These are phyloP conservation scores for Aplysina aerophoba DNA, from an alignment of 37 sponge, comb jelly and placozoan species.

Conservation along the genomic window DNA sequence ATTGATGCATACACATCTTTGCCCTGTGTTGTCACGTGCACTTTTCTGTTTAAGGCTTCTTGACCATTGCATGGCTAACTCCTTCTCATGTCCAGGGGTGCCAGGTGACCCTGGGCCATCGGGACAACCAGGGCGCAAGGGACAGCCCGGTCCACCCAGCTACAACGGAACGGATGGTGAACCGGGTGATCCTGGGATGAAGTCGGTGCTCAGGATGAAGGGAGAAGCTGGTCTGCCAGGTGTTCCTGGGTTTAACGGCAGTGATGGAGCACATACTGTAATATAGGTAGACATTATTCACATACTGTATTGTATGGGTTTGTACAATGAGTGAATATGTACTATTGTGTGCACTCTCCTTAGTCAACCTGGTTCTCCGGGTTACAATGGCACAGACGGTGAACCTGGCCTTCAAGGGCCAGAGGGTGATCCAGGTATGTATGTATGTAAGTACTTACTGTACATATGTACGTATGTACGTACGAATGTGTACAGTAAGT, in stretches of 20 bases:
- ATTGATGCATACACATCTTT: too few relatives aligned
- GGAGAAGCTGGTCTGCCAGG: constrained; percentile 31
- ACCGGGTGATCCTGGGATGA: neutral
- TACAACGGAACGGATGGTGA: constrained; percentile 7
- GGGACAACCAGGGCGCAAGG: constrained; percentile 32
- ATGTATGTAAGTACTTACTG: too few relatives aligned
- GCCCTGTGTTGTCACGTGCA: too few relatives aligned
- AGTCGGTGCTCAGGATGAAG: neutral
- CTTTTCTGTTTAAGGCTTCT: too few relatives aligned
- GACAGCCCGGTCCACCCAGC: neutral
- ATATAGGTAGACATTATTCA: too few relatives aligned
- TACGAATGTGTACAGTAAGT: too few relatives aligned
- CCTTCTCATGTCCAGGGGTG: neutral
- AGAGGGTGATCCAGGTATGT: neutral
- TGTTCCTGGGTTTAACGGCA: neutral
- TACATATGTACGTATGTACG: too few relatives aligned
- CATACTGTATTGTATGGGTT: too few relatives aligned
- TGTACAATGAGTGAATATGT: too few relatives aligned
- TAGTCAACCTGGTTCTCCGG: constrained; percentile 19
- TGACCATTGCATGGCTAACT: too few relatives aligned
- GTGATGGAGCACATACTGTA: neutral
- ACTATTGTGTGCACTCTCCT: too few relatives aligned
- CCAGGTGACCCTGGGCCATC: constrained; percentile 46
- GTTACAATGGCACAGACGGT: neutral
- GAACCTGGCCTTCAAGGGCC: neutral